Evolutionary conservation across 2,888 invertebrate species (phyloP).

Genomic region (Erynnis tages): DNA sequence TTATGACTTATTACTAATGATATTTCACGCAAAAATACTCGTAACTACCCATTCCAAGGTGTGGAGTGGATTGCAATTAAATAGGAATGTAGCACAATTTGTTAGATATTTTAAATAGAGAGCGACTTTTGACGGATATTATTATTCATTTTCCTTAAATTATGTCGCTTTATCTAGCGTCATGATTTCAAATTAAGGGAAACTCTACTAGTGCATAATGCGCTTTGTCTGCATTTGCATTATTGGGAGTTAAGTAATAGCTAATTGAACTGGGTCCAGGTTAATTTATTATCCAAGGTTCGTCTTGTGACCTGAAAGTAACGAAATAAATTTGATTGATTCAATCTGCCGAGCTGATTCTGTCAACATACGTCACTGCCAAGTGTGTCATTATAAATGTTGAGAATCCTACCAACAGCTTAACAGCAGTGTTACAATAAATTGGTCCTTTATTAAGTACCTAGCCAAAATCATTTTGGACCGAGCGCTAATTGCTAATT

Average conservation of each 20-base stretch:
- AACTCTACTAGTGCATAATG: not conserved
- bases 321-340: too few species aligned
- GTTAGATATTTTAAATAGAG: not conserved
- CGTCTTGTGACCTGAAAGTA: too few species aligned
- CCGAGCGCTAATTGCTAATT: slow-evolving; percentile 5
- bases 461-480: not conserved
- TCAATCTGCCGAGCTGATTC: too few species aligned
- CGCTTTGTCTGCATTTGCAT: not conserved
- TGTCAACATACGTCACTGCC: too few species aligned
- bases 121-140: too few species aligned
- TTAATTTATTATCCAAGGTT: too few species aligned
- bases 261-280: not conserved
- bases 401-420: too few species aligned
- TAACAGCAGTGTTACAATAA: too few species aligned
- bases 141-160: too few species aligned
- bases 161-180: too few species aligned
- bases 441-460: not conserved
- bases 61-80: not conserved
- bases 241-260: not conserved
- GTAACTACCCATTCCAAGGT: not conserved
- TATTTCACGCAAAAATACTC: slow-evolving; percentile 15
- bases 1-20: slow-evolving; percentile 23
- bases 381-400: too few species aligned
- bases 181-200: not conserved
- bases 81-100: not conserved